phyloP scores from a whole-genome alignment of 2,888 invertebrate species.

The Girardia tigrina region DNA sequence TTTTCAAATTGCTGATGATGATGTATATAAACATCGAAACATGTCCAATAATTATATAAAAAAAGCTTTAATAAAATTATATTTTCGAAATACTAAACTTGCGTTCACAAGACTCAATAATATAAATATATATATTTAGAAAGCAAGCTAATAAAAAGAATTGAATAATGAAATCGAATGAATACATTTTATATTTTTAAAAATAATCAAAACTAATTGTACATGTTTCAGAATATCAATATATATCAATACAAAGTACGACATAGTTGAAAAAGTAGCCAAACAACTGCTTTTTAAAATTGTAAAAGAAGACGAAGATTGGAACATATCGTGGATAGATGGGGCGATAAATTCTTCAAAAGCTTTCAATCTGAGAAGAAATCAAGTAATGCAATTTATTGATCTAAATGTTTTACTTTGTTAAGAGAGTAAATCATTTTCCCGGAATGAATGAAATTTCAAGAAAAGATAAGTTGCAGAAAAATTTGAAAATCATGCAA shows the following conservation, averaged over 20 bases:
- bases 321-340: slow-evolving; percentile 15
- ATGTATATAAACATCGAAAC: too few species aligned
- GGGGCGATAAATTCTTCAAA: background rate
- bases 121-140: too few species aligned
- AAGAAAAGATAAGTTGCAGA: slow-evolving; percentile 5
- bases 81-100: too few species aligned
- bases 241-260: background rate
- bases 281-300: background rate
- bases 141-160: too few species aligned
- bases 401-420: background rate
- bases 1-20: too few species aligned
- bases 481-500: background rate
- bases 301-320: slow-evolving; percentile 10
- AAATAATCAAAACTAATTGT: too few species aligned
- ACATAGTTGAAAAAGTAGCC: background rate
- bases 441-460: slow-evolving; percentile 15
- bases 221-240: too few species aligned
- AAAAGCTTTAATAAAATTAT: too few species aligned
- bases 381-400: background rate
- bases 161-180: too few species aligned
- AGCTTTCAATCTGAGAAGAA: background rate
- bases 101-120: too few species aligned
- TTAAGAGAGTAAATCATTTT: slow-evolving; percentile 1
- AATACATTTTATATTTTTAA: too few species aligned
- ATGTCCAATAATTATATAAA: too few species aligned